phyloP scores from a whole-genome alignment of 2,113 vertebrate genomes.

The Bubo bubo region DNA sequence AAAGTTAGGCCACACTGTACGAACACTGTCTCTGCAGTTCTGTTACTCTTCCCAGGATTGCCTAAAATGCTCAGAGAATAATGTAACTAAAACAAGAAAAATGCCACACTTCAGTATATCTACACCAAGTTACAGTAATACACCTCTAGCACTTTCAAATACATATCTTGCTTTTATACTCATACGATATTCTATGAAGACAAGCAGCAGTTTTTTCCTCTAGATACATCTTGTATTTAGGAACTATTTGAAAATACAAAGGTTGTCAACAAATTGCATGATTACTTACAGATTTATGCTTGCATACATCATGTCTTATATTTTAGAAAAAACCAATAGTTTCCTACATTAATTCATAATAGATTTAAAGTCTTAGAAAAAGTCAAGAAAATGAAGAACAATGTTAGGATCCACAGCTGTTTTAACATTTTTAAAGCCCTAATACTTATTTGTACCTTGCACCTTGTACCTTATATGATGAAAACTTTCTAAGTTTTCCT shows the following conservation, averaged over 20 bases:
- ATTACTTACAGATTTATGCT: background rate
- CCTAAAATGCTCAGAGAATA: background rate
- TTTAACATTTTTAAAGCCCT: background rate
- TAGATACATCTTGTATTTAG: background rate
- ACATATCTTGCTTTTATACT: background rate
- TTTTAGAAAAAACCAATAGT: background rate
- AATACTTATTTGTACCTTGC: background rate
- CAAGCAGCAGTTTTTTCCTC: background rate
- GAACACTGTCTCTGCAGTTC: background rate
- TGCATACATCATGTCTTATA: background rate
- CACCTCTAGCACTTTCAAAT: background rate
- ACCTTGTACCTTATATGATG: background rate
- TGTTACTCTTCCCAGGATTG: background rate
- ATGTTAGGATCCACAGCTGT: background rate
- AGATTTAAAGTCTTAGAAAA: background rate
- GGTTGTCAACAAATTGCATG: background rate
- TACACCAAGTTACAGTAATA: background rate
- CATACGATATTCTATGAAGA: accelerated
- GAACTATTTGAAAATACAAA: background rate
- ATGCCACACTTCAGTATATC: background rate
- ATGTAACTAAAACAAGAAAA: background rate
- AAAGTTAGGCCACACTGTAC: background rate
- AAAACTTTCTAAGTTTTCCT: background rate
- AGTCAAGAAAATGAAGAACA: background rate
- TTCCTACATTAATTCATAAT: background rate